phyloP scores from a whole-genome alignment of 1,140 invertebrate genomes.

The Zaprionus kolodkinae region DNA sequence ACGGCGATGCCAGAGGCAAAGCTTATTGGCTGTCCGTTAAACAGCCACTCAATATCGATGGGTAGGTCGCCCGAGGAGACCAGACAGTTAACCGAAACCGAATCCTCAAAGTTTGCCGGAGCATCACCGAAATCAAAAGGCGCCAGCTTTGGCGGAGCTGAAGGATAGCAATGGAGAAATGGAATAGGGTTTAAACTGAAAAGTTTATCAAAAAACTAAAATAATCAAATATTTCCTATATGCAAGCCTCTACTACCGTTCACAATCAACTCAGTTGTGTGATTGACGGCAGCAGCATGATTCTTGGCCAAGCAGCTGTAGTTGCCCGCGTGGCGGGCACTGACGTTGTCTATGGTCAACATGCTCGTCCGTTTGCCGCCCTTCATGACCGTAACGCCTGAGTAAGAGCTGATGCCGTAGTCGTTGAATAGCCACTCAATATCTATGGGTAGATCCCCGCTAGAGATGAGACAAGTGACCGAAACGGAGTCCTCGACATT shows the following conservation, averaged over 20 bases:
- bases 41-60: constrained; percentile 91
- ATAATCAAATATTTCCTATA: background rate
- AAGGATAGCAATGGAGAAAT: background rate
- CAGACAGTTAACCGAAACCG: constrained; percentile 90
- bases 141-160: constrained; percentile 88
- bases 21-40: constrained; percentile 86
- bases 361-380: constrained; percentile 90
- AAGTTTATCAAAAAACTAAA: background rate
- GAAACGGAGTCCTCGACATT: constrained; percentile 91
- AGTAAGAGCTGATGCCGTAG: constrained; percentile 86
- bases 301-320: constrained; percentile 92
- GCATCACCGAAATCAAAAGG: constrained; percentile 88
- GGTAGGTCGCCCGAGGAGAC: constrained; percentile 93
- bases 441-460: constrained; percentile 90
- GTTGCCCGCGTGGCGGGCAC: constrained; percentile 89
- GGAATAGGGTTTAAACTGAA: background rate
- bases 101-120: constrained; percentile 88
- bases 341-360: constrained; percentile 90
- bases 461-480: constrained; percentile 90
- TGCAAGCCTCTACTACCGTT: constrained; percentile 86
- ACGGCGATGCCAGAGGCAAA: constrained; percentile 73
- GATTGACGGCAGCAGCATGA: constrained; percentile 88
- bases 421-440: constrained; percentile 92
- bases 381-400: constrained; percentile 89
- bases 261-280: constrained; percentile 88